phyloP scores from a whole-genome alignment of 2,113 vertebrate genomes.

The Caracal caracal region DNA sequence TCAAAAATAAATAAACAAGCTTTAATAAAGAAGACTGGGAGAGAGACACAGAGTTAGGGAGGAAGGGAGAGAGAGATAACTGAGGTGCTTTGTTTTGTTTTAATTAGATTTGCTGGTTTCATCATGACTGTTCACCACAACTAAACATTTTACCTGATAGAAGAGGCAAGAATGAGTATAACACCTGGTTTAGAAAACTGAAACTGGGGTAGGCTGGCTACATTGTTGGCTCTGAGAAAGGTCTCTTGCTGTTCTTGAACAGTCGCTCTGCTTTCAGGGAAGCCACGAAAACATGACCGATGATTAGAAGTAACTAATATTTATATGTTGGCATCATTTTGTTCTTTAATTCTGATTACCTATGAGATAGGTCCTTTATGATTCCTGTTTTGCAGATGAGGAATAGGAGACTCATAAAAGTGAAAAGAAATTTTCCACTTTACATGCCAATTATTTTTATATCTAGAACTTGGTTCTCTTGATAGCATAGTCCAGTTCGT shows the following conservation, averaged over 20 bases:
- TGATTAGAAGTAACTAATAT: not conserved
- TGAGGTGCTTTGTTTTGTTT: not conserved
- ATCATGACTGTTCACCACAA: not conserved
- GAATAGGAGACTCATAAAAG: not conserved
- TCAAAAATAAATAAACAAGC: not conserved
- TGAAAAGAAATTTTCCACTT: not conserved
- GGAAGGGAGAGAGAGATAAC: not conserved
- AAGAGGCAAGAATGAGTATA: not conserved
- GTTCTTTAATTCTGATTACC: not conserved
- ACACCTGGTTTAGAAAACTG: not conserved
- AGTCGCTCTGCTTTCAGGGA: not conserved
- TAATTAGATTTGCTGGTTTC: not conserved
- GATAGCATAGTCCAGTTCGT: not conserved
- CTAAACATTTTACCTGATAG: not conserved
- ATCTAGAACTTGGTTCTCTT: not conserved
- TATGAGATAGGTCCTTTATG: not conserved
- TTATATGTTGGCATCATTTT: not conserved
- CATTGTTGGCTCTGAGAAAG: not conserved
- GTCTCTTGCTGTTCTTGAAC: not conserved
- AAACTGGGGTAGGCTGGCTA: accelerated
- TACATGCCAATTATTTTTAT: not conserved
- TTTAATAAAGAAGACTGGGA: not conserved
- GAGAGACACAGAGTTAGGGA: not conserved
- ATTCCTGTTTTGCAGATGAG: not conserved
- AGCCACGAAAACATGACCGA: not conserved